Evolutionary conservation across 2,888 invertebrate species (phyloP).

Genomic region (Hypomecis punctinalis): DNA sequence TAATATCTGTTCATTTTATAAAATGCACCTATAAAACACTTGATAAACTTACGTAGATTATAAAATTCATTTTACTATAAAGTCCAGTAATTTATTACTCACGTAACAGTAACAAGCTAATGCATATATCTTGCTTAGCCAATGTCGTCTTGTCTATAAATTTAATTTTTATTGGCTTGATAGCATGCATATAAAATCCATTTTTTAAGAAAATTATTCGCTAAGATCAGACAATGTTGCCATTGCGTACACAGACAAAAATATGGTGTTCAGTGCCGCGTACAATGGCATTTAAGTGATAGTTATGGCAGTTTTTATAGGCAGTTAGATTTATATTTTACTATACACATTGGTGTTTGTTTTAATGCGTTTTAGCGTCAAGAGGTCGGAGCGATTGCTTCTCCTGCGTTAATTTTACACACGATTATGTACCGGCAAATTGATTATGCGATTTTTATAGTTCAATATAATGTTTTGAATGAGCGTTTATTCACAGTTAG

Average conservation of each 20-base stretch:
- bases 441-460: constrained; percentile 53
- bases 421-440: constrained; percentile 52
- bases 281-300: constrained; percentile 83
- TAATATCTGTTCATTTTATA: no score
- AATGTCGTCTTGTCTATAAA: constrained; percentile 27
- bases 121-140: constrained; percentile 15
- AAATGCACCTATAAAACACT: no score
- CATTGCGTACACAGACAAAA: constrained; percentile 64
- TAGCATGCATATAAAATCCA: constrained; percentile 4
- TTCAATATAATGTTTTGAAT: constrained; percentile 49
- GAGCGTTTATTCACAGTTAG: constrained; percentile 50
- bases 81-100: constrained; percentile 4
- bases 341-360: constrained; percentile 77
- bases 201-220: constrained; percentile 48
- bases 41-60: background rate
- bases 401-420: constrained; percentile 55
- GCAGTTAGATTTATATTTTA: constrained; percentile 84
- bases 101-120: constrained; percentile 9
- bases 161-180: constrained; percentile 10
- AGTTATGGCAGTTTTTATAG: constrained; percentile 85
- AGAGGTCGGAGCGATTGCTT: constrained; percentile 74
- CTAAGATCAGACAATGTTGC: constrained; percentile 62
- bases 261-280: constrained; percentile 54
- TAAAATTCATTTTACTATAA: background rate
- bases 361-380: constrained; percentile 80